Percentiles rank a stretch among this genome's conserved stretches.
phyloP scores from a whole-genome alignment of 2,888 invertebrate species.

The Cloeon dipterum region DNA sequence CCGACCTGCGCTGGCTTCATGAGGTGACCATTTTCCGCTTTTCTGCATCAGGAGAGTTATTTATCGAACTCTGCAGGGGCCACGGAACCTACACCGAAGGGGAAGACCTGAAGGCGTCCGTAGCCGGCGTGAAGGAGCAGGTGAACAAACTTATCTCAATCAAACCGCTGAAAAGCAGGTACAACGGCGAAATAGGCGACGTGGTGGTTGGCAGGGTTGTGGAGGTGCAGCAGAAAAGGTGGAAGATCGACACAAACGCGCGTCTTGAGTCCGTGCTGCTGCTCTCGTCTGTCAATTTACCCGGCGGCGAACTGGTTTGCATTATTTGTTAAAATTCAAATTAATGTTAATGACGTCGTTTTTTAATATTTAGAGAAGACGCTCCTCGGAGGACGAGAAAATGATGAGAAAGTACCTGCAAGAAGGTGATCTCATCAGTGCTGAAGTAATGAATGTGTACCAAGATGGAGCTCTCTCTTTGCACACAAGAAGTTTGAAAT shows the following conservation, averaged over 20 bases:
- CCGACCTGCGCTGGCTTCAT: conserved; percentile 62
- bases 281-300: conserved; percentile 84
- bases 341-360: background rate
- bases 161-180: conserved; percentile 72
- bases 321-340: background rate
- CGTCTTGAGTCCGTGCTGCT: conserved; percentile 67
- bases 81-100: conserved; percentile 82
- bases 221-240: conserved; percentile 81
- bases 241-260: conserved; percentile 90
- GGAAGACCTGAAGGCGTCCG: conserved; percentile 67
- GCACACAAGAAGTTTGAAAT: conserved; percentile 88
- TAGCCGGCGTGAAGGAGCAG: conserved; percentile 82
- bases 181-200: conserved; percentile 87
- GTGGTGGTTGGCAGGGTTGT: conserved; percentile 86
- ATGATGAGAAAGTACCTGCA: conserved; percentile 88
- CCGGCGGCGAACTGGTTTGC: conserved; percentile 76
- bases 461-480: conserved; percentile 79
- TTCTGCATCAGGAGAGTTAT: background rate
- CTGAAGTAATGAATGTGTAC: conserved; percentile 86
- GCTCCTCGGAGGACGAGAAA: conserved; percentile 90
- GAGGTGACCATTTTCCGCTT: conserved; percentile 27
- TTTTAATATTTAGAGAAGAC: conserved; percentile 33
- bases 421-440: conserved; percentile 91
- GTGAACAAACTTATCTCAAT: conserved; percentile 89
- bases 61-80: conserved; percentile 34